Percentiles rank a stretch among this genome's conserved stretches.
Conservation (phyloP, 2,888 invertebrate species). For the Xestia xanthographa region DNA sequence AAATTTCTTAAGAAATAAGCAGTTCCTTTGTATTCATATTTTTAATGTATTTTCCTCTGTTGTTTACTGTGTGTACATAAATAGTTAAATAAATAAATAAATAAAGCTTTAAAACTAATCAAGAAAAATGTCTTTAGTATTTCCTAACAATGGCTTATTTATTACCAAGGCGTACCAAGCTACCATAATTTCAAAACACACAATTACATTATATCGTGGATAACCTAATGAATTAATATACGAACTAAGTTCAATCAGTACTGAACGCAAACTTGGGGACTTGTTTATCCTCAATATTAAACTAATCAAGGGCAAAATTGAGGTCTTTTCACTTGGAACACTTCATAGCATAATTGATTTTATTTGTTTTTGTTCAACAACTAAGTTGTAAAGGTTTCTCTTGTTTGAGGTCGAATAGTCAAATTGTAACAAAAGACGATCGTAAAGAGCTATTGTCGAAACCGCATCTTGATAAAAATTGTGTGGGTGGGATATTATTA, state of each 20-base stretch:
- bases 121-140: too few species aligned
- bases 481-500: too few species aligned
- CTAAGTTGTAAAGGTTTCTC: slow-evolving; percentile 7
- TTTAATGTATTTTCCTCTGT: too few species aligned
- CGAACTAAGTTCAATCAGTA: slow-evolving; percentile 22
- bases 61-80: too few species aligned
- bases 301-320: slow-evolving; percentile 34
- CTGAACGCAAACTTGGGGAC: slow-evolving; percentile 14
- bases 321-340: slow-evolving; percentile 12
- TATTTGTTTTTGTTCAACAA: slow-evolving; percentile 7
- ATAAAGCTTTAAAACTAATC: too few species aligned
- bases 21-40: too few species aligned
- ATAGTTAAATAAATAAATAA: too few species aligned
- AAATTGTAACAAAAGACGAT: slow-evolving; percentile 16
- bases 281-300: slow-evolving; percentile 24
- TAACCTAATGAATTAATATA: slow-evolving; percentile 34
- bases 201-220: slow-evolving; percentile 27
- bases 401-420: slow-evolving; percentile 4
- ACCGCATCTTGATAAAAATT: neutral
- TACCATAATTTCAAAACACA: slow-evolving; percentile 1
- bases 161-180: neutral
- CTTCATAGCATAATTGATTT: neutral
- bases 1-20: too few species aligned
- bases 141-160: neutral
- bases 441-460: neutral